Percentiles rank a stretch among this genome's conserved stretches.
phyloP scores from a whole-genome alignment of 2,113 vertebrate genomes.

The Labrus mixtus region DNA sequence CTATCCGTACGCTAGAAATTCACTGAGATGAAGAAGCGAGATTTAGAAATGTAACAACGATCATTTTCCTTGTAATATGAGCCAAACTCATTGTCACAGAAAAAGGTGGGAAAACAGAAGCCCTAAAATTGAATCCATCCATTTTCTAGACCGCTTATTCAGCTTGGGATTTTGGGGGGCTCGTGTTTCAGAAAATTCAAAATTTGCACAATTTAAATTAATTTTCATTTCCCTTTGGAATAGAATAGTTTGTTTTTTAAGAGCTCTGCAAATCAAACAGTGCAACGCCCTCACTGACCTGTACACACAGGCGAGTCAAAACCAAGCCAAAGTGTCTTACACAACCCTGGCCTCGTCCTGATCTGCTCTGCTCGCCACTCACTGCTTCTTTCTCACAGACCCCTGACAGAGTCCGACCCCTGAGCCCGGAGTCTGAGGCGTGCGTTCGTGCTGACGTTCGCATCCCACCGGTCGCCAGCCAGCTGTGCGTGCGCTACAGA shows the following conservation, averaged over 20 bases:
- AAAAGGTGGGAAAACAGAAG: too few species aligned
- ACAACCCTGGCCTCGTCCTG: constrained; percentile 19
- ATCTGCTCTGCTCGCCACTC: constrained; percentile 30
- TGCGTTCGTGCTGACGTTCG: constrained; percentile 84
- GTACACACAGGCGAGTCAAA: neutral
- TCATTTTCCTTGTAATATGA: too few species aligned
- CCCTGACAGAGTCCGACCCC: constrained; percentile 11
- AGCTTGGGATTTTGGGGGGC: too few species aligned
- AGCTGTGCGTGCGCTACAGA: constrained; percentile 73
- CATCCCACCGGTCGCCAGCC: constrained; percentile 66
- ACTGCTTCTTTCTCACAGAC: constrained; percentile 63
- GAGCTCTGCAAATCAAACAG: constrained; percentile 13
- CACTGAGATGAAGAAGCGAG: too few species aligned
- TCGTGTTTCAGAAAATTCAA: too few species aligned
- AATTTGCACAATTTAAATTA: too few species aligned
- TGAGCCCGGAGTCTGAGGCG: constrained; percentile 37
- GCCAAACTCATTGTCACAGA: too few species aligned
- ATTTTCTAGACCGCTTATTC: too few species aligned
- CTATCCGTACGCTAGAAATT: too few species aligned
- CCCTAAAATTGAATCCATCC: too few species aligned
- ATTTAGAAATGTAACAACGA: too few species aligned
- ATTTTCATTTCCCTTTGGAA: too few species aligned
- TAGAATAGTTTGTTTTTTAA: neutral
- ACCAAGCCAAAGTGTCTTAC: constrained; percentile 40
- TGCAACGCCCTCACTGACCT: constrained; percentile 35